Percentiles rank a stretch among this genome's conserved stretches.
Evolutionary conservation across 1,140 invertebrate genomes (phyloP).

Genomic region (Mactra quadrangularis): DNA sequence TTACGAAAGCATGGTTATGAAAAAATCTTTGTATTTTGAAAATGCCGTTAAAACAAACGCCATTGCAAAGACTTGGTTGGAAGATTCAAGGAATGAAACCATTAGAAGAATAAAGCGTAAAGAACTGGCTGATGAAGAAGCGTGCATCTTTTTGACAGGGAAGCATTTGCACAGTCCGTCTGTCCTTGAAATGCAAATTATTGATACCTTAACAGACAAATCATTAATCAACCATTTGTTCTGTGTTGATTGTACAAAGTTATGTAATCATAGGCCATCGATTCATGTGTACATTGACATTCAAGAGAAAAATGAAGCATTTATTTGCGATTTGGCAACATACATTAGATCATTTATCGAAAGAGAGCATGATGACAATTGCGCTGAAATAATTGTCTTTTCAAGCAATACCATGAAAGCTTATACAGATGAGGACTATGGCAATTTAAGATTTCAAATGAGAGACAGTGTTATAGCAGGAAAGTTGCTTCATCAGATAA

Average conservation of each 20-base stretch:
- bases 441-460: not conserved
- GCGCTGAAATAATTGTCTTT: too few relatives aligned
- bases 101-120: not conserved
- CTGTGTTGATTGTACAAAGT: constrained; percentile 4
- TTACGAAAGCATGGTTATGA: not conserved
- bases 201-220: not conserved
- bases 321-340: too few relatives aligned
- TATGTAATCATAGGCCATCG: not conserved
- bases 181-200: not conserved
- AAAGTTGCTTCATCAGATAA: not conserved
- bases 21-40: not conserved
- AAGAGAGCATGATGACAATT: too few relatives aligned
- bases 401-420: too few relatives aligned
- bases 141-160: not conserved
- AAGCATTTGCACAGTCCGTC: not conserved
- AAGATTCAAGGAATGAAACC: constrained; percentile 3
- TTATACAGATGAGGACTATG: too few relatives aligned
- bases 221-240: not conserved
- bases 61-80: not conserved
- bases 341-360: constrained; percentile 1
- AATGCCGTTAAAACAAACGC: not conserved
- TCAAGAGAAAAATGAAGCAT: too few relatives aligned
- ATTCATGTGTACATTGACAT: too few relatives aligned
- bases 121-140: not conserved
- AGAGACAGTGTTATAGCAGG: not conserved